phyloP scores from a whole-genome alignment of 2,113 vertebrate species.

The Nothoprocta pentlandii region DNA sequence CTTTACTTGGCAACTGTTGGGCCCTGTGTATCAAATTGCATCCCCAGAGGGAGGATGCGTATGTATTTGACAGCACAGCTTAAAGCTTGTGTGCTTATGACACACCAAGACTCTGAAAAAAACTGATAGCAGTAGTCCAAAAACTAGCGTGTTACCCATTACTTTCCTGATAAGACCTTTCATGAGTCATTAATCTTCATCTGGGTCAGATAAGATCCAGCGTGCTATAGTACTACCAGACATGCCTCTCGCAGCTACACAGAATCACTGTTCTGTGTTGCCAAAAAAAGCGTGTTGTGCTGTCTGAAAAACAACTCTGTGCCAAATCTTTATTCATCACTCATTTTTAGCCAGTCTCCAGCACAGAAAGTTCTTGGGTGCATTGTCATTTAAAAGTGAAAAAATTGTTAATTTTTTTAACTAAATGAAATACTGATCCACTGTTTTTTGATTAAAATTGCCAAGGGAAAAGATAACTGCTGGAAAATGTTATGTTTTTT shows the following conservation, averaged over 20 bases:
- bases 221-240: neutral
- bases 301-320: conserved; percentile 16
- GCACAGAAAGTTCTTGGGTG: conserved; percentile 37
- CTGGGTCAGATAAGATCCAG: conserved; percentile 43
- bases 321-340: conserved; percentile 36
- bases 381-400: conserved; percentile 39
- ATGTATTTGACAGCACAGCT: conserved; percentile 24
- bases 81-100: neutral
- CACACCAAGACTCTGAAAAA: conserved; percentile 32
- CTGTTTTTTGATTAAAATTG: neutral
- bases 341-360: conserved; percentile 57
- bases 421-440: conserved; percentile 16
- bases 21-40: conserved; percentile 15
- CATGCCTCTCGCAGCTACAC: neutral
- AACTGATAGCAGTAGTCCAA: conserved; percentile 52
- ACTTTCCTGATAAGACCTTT: conserved; percentile 54
- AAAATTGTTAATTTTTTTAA: conserved; percentile 2
- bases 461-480: neutral
- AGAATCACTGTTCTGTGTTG: neutral
- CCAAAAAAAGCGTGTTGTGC: conserved; percentile 21
- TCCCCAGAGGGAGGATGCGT: neutral
- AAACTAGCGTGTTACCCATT: conserved; percentile 41
- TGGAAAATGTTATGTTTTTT: neutral
- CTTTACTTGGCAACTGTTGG: conserved; percentile 31
- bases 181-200: conserved; percentile 53